Conservation (phyloP, 2,797 vertebrate genomes). For the Masticophis lateralis region DNA sequence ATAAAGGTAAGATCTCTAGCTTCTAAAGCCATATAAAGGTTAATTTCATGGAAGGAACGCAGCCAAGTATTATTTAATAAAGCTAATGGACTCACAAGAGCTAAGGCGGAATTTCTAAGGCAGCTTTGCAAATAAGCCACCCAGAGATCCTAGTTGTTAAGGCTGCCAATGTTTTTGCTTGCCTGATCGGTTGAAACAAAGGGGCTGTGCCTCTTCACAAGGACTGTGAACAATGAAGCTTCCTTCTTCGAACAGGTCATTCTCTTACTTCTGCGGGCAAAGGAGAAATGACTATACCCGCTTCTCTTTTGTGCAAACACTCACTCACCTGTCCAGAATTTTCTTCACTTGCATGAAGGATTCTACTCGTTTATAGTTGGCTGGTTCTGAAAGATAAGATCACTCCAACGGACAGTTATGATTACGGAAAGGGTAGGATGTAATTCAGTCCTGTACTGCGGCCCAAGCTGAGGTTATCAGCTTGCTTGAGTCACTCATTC, state of each 20-base stretch:
- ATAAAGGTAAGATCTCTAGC: slow-evolving; percentile 1
- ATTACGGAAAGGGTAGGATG: background rate
- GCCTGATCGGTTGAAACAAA: too few relatives aligned
- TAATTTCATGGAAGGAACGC: background rate
- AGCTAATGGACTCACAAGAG: background rate
- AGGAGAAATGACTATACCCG: rapidly evolving
- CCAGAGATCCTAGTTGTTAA: background rate
- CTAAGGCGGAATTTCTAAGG: background rate
- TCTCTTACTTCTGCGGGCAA: background rate
- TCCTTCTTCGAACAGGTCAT: background rate
- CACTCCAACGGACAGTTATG: background rate
- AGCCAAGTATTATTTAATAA: background rate
- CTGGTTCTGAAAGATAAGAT: background rate
- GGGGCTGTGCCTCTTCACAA: too few relatives aligned
- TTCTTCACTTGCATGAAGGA: background rate
- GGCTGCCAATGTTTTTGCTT: background rate
- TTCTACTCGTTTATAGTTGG: background rate
- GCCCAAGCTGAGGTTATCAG: background rate
- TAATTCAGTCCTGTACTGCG: background rate
- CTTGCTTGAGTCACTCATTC: background rate
- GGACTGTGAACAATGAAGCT: background rate
- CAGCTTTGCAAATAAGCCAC: background rate
- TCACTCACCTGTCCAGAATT: background rate
- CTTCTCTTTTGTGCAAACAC: too few relatives aligned
- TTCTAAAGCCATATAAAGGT: slow-evolving; percentile 2